phyloP scores from a whole-genome alignment of 2,113 vertebrate genomes.

The Montifringilla adamsi region DNA sequence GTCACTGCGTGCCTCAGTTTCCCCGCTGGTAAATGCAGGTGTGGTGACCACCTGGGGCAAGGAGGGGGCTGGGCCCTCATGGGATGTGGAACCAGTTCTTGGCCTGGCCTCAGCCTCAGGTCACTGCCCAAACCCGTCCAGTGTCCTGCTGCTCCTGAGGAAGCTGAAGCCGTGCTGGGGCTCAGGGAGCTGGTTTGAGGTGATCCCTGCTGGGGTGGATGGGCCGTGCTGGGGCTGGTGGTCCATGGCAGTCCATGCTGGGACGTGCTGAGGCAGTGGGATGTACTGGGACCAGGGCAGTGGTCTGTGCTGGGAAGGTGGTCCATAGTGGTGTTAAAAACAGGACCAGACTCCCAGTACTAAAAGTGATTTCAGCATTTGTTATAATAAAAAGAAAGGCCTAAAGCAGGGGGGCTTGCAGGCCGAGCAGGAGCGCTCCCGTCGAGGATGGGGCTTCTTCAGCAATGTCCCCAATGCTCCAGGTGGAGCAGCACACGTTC shows the following conservation, averaged over 20 bases:
- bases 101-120: fast-evolving
- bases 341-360: too few relatives aligned
- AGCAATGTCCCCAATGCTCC: too few relatives aligned
- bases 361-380: too few relatives aligned
- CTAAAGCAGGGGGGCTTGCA: too few relatives aligned
- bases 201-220: neutral
- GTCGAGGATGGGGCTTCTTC: too few relatives aligned
- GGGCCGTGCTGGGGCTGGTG: neutral
- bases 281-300: neutral
- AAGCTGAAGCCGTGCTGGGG: neutral
- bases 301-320: neutral
- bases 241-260: too few relatives aligned
- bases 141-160: neutral
- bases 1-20: neutral
- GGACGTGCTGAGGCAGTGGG: neutral
- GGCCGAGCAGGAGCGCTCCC: too few relatives aligned
- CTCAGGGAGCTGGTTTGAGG: neutral
- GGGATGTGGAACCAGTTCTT: neutral
- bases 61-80: neutral
- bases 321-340: too few relatives aligned
- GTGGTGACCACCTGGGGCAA: neutral
- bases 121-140: neutral
- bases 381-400: too few relatives aligned
- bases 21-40: fast-evolving
- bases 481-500: too few relatives aligned